Base-by-base conservation (phyloP, 1,140 invertebrate genomes). In the Drosophila rhopaloa region DNA sequence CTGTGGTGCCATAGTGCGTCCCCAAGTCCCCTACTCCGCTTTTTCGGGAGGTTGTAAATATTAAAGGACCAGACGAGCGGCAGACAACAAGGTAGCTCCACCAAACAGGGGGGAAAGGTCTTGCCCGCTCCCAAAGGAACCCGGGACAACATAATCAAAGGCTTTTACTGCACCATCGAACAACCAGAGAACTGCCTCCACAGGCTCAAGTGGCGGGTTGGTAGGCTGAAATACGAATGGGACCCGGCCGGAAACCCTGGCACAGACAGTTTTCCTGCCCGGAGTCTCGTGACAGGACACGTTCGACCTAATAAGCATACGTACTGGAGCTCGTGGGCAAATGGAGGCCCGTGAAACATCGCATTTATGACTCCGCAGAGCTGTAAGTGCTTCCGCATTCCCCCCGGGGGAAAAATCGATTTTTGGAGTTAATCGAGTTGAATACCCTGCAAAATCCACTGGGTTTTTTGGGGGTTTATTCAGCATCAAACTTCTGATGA, bases 281-380 rank as follows among this genome's bases (percentile, higher is more conserved):
- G 44, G 56, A 50, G 66, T 56, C 74, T 56, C 61, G 79, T 74
- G 79, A 73, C 75, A 50, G 67, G 66, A 76, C 83, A 88, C 84
- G 83, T 88, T 89, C 83, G 83, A 88, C 83, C 83, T 83, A 88
- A 88, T 89, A 88, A 88, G 72, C 80, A 77, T 56, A 58, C 35
- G 46, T 24, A n/a, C 7, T 27, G 60, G 60, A 32, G 29, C n/a
- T 37, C 16, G 41, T 54, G 37, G 37, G 43, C 19, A 32, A 50
- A 50, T 56, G 54, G 13, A 13, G 38, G 4, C 24, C 38, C 14
- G 27, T 16, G 40, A 19, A 27, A 16, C 40, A 16, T 32, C 10
- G 51, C 47, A 24, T 29, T 68, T 56, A n/a, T 38, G 50, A 55
- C 66, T 54, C 32, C 13, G 16, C 41, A 16, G 48, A 37, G 46